Evolutionary conservation across 2,797 vertebrate genomes (phyloP).

Genomic region (Muscicapa striata): DNA sequence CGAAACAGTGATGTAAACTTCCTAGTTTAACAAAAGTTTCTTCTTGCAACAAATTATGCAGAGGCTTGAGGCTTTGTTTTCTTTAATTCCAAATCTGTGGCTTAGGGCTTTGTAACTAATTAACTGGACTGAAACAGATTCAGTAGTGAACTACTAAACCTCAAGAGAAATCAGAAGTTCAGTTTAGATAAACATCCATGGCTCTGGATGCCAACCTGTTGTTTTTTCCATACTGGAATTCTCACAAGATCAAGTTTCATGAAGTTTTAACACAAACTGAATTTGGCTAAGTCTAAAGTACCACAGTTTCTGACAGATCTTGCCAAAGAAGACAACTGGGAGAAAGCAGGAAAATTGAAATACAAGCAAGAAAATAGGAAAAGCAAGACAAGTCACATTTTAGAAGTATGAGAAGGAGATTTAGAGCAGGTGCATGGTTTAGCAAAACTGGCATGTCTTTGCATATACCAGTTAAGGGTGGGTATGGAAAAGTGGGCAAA

Average conservation of each 20-base stretch:
- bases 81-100: constrained; percentile 35
- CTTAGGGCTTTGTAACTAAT: constrained; percentile 61
- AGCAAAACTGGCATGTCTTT: background rate
- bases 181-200: constrained; percentile 48
- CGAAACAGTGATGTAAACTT: background rate
- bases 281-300: constrained; percentile 29
- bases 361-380: background rate
- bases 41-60: background rate
- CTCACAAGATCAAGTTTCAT: constrained; percentile 56
- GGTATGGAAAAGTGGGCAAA: background rate
- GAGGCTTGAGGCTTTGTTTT: constrained; percentile 26
- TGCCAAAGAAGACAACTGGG: background rate
- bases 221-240: background rate
- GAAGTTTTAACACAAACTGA: constrained; percentile 24
- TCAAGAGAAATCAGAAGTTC: constrained; percentile 53
- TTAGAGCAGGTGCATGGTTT: background rate
- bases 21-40: constrained; percentile 21
- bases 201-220: constrained; percentile 45
- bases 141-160: constrained; percentile 51
- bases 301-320: background rate
- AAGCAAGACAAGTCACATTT: background rate
- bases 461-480: background rate
- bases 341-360: background rate
- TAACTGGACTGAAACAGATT: constrained; percentile 58
- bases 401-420: background rate